Evolutionary conservation across 1,140 invertebrate species (phyloP).

Genomic region (Cryptotermes secundus): DNA sequence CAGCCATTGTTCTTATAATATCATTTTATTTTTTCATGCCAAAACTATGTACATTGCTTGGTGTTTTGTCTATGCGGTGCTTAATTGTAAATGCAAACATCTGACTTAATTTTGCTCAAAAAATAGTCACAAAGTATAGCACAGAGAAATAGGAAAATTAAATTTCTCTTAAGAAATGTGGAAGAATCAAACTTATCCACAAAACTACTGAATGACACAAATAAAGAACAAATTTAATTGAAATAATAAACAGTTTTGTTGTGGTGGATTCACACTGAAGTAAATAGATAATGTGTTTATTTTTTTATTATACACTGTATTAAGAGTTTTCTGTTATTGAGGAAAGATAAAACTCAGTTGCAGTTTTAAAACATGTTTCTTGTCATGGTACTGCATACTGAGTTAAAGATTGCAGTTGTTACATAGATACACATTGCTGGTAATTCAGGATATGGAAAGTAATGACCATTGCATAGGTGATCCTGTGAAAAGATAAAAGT

Average conservation of each 20-base stretch:
- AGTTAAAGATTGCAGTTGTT: not conserved
- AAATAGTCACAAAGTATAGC: not conserved
- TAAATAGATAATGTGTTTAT: not conserved
- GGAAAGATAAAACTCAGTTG: not conserved
- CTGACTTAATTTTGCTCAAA: not conserved
- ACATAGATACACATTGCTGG: too few species aligned
- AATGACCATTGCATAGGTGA: too few species aligned
- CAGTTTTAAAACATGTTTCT: not conserved
- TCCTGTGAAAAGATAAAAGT: too few species aligned
- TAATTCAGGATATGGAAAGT: too few species aligned
- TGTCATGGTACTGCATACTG: not conserved
- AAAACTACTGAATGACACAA: not conserved
- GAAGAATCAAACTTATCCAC: not conserved
- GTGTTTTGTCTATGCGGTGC: not conserved
- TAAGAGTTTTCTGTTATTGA: not conserved
- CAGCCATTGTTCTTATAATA: not conserved
- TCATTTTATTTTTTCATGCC: not conserved
- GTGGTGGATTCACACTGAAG: not conserved
- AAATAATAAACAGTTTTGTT: not conserved
- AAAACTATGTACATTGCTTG: not conserved
- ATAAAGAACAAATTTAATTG: not conserved
- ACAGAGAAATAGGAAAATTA: not conserved
- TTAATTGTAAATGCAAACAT: not conserved
- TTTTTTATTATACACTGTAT: too few species aligned
- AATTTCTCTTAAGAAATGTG: not conserved